Conservation (phyloP, 2,113 vertebrate genomes). For the human (Homo sapiens) region DNA sequence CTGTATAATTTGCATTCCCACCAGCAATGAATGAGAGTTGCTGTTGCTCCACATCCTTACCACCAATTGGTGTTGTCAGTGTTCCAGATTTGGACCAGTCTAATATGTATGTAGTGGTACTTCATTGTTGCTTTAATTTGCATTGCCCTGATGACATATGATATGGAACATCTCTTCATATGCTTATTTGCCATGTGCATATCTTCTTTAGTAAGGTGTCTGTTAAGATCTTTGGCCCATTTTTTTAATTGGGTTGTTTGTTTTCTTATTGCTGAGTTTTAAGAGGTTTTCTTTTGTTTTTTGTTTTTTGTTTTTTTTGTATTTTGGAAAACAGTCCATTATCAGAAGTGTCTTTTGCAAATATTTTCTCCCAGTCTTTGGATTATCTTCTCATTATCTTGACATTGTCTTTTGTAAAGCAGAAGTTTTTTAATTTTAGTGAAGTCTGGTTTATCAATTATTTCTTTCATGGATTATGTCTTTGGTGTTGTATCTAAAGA, state of each 20-base stretch:
- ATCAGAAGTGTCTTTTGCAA: not conserved
- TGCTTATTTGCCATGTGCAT: not conserved
- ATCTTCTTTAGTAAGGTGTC: not conserved
- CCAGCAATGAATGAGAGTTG: not conserved
- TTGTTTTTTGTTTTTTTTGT: not conserved
- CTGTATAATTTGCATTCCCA: not conserved
- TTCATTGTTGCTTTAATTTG: not conserved
- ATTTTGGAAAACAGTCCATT: not conserved
- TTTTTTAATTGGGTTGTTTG: not conserved
- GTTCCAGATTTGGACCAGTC: not conserved
- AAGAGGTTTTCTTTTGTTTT: not conserved
- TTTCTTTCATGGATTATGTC: not conserved
- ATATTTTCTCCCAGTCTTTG: not conserved
- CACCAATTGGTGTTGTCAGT: not conserved
- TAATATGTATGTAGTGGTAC: not conserved
- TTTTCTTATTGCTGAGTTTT: not conserved
- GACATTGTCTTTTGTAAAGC: not conserved
- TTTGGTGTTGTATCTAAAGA: not conserved
- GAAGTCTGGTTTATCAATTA: not conserved
- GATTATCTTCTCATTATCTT: not conserved
- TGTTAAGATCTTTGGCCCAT: not conserved
- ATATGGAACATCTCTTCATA: not conserved
- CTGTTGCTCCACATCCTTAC: not conserved
- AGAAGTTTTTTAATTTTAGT: conserved; percentile 11
- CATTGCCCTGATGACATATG: not conserved